Percentiles rank a stretch among this genome's conserved stretches.
These are phyloP conservation scores for Maniola jurtina DNA, from an alignment of 1,140 invertebrate genomes.

Conservation along the genomic window DNA sequence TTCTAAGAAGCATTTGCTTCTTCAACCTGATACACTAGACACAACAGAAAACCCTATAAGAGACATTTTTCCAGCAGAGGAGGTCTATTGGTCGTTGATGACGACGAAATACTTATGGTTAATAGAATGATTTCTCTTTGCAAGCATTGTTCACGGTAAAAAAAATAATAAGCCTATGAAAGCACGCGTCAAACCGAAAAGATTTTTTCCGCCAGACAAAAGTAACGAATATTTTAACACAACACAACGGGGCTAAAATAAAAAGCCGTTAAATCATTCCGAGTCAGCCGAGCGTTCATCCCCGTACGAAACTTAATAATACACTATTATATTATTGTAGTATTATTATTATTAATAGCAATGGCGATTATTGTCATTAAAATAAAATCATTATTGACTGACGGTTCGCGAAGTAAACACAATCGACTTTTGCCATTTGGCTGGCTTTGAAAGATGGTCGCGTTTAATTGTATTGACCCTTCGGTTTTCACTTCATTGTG, in stretches of 20 bases:
- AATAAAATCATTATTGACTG: constrained; percentile 64
- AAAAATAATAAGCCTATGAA: neutral
- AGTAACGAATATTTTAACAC: constrained; percentile 48
- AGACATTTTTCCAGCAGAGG: too few relatives aligned
- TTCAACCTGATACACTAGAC: too few relatives aligned
- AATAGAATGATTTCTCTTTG: too few relatives aligned
- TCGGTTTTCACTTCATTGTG: constrained; percentile 14
- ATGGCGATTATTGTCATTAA: constrained; percentile 49
- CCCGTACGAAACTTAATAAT: constrained; percentile 60
- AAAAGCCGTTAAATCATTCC: constrained; percentile 70
- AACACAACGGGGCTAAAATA: constrained; percentile 52
- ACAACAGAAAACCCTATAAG: too few relatives aligned
- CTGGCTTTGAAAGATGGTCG: constrained; percentile 32
- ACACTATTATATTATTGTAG: constrained; percentile 49
- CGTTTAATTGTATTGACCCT: constrained; percentile 26
- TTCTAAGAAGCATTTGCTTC: too few relatives aligned
- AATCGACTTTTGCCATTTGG: constrained; percentile 73
- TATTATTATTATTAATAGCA: constrained; percentile 67
- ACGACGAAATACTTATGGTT: too few relatives aligned
- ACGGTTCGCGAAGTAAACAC: constrained; percentile 64
- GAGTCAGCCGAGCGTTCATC: constrained; percentile 71
- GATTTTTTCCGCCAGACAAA: constrained; percentile 40
- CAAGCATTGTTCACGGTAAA: too few relatives aligned
- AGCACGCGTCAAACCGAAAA: constrained; percentile 40
- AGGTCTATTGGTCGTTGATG: too few relatives aligned